Evolutionary conservation across 2,888 invertebrate genomes (phyloP), one percentile per base, ranked within the genome.

Genomic region (Hypomecis punctinalis): DNA sequence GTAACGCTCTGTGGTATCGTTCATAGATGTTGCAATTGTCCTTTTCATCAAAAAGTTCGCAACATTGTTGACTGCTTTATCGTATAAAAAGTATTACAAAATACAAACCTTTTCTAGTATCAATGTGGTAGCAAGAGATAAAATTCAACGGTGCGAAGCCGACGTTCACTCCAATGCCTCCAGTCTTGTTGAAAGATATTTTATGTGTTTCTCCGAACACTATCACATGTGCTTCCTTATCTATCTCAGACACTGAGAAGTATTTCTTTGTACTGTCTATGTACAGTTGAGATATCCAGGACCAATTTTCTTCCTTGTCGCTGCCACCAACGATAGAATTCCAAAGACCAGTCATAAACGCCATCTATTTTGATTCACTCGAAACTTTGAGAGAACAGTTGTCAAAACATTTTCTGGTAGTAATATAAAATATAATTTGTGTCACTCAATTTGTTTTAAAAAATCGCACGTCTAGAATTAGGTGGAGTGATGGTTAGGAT

Each of bases 191-290:
- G 66, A 91, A 91, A 0, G 81, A 68, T 47, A 93, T 91, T 59
- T 90, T 86, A 63, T 93, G 94, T 1, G 93, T 86, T 77, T 94
- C 93, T 48, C 90, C 85, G 77, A 94, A 95, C 69, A 95, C 94
- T 64, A 95, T 92, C 0, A 96, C 94, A 40, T 82, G 82, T 69
- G 93, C 95, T 74, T 94, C 94, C 71, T 89, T 91, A 79, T 96
- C 96, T 56, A 93, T 79, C 76, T 95, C 95, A 46, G 96, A 96
- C 72, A 95, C 94, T 10, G 96, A 95, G 75, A 96, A 89, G 73
- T 93, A 94, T 84, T 96, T 96, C 85, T 95, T 95, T 53, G 83
- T 90, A 49, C 86, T 88, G 74, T 94, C 93, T 66, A 93, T 81
- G 80, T 94, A 95, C 55, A 94, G 81, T 52, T 81, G 88, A n/a